phyloP scores from a whole-genome alignment of 2,797 vertebrate genomes.

The Lutjanus argentimaculatus region DNA sequence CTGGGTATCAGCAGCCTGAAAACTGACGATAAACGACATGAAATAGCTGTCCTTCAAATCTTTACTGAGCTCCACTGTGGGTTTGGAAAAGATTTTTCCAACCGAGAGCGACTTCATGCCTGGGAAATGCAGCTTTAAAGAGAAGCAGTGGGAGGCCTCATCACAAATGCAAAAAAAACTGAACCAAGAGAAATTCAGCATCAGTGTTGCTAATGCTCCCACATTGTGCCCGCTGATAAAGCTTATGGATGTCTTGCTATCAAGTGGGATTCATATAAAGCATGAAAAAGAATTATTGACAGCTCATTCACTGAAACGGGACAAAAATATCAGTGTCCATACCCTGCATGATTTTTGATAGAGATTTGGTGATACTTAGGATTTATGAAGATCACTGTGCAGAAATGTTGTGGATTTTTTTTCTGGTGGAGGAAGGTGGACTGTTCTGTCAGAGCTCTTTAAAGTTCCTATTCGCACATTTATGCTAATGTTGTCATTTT shows the following conservation, averaged over 20 bases:
- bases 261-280: slow-evolving; percentile 35
- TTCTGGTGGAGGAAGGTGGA: background rate
- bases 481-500: slow-evolving; percentile 72
- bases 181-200: slow-evolving; percentile 34
- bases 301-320: slow-evolving; percentile 47
- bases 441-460: slow-evolving; percentile 44
- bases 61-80: slow-evolving; percentile 37
- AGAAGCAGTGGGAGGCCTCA: slow-evolving; percentile 62
- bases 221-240: slow-evolving; percentile 37
- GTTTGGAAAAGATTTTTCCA: slow-evolving; percentile 34
- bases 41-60: slow-evolving; percentile 61
- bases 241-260: slow-evolving; percentile 37
- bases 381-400: slow-evolving; percentile 11
- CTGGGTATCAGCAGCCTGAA: slow-evolving; percentile 55
- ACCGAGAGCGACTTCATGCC: slow-evolving; percentile 50
- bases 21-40: slow-evolving; percentile 63
- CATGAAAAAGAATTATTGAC: slow-evolving; percentile 59
- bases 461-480: slow-evolving; percentile 60
- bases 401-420: background rate
- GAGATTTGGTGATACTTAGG: slow-evolving; percentile 19
- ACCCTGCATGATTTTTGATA: slow-evolving; percentile 33
- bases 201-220: slow-evolving; percentile 48
- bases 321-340: slow-evolving; percentile 14
- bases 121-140: slow-evolving; percentile 59
- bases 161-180: slow-evolving; percentile 44